These are phyloP conservation scores for Coleophora flavipennella DNA, from an alignment of 2,888 invertebrate genomes.

Conservation along the genomic window DNA sequence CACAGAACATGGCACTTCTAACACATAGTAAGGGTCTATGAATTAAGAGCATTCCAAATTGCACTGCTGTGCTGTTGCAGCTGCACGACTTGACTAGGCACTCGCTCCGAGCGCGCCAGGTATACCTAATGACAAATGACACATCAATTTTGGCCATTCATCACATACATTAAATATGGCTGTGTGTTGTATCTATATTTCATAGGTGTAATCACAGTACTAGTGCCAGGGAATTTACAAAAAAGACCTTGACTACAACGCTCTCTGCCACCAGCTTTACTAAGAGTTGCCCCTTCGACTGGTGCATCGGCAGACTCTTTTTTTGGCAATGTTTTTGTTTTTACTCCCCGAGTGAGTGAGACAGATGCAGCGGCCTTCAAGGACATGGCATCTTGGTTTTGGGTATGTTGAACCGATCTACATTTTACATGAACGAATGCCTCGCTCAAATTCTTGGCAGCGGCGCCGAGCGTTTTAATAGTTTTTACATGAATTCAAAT, in stretches of 20 bases:
- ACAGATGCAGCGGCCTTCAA: too few species aligned
- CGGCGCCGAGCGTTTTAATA: conserved; percentile 1
- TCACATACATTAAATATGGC: conserved; percentile 11
- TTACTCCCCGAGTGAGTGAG: neutral
- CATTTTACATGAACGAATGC: conserved; percentile 23
- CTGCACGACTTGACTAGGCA: too few species aligned
- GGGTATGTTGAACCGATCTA: conserved; percentile 44
- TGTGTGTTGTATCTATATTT: conserved; percentile 36
- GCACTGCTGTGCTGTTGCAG: too few species aligned
- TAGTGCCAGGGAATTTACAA: conserved; percentile 61
- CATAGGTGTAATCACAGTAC: conserved; percentile 41
- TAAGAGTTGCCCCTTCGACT: conserved; percentile 46
- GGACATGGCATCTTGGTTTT: conserved; percentile 51
- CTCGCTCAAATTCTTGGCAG: conserved; percentile 31
- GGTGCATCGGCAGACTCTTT: conserved; percentile 38
- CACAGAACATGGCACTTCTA: too few species aligned
- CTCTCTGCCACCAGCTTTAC: conserved; percentile 44
- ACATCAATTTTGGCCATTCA: conserved; percentile 50
- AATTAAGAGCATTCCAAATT: too few species aligned
- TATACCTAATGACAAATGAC: conserved; percentile 34
- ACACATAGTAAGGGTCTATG: too few species aligned
- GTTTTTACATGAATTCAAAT: too few species aligned
- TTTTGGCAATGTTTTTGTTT: too few species aligned
- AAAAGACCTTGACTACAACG: conserved; percentile 44
- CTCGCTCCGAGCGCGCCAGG: too few species aligned